Evolutionary conservation across 2,113 vertebrate species (phyloP).

Genomic region (Condylura cristata): DNA sequence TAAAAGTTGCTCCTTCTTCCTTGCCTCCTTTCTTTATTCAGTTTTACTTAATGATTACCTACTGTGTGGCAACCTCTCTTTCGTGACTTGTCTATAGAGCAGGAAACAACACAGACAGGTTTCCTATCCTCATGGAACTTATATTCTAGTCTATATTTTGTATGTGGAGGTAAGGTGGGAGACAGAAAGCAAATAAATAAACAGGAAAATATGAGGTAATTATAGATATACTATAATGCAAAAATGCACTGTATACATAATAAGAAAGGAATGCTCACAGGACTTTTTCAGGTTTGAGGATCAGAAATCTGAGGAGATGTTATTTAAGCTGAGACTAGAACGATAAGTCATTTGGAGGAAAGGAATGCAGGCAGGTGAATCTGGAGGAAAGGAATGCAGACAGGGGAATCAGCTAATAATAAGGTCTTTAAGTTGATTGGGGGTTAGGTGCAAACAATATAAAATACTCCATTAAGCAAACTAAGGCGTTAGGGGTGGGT

Average conservation of each 20-base stretch:
- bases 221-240: neutral
- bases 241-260: neutral
- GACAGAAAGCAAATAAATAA: conserved; percentile 15
- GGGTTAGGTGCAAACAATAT: neutral
- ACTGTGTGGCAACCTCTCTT: neutral
- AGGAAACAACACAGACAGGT: neutral
- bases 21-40: neutral
- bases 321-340: conserved; percentile 26
- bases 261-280: neutral
- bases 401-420: neutral
- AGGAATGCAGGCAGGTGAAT: neutral
- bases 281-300: neutral
- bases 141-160: neutral
- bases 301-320: conserved; percentile 3
- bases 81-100: neutral
- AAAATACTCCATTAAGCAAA: neutral
- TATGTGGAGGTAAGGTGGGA: neutral
- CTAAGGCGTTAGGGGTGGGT: neutral
- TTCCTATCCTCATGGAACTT: conserved; percentile 1
- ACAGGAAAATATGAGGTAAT: conserved; percentile 11
- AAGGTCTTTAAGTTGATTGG: neutral
- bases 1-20: neutral
- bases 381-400: neutral
- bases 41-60: neutral
- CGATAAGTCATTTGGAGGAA: neutral